Evolutionary conservation across 2,888 invertebrate genomes (phyloP).

Genomic region (Drepanosiphum platanoidis): DNA sequence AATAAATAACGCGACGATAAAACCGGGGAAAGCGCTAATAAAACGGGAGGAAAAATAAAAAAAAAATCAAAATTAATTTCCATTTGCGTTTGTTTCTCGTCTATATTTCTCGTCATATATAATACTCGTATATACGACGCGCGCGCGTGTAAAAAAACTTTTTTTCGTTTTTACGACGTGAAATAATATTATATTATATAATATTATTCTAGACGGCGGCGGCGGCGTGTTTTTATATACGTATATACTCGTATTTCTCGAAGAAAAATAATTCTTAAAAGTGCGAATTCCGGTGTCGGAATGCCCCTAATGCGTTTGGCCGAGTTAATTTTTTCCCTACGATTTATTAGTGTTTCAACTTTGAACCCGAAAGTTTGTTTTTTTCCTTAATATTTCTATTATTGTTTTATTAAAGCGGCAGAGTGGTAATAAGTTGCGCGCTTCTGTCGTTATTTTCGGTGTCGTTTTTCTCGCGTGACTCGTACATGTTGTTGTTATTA

Average conservation of each 20-base stretch:
- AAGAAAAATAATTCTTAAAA: slow-evolving; percentile 25
- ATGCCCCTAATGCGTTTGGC: slow-evolving; percentile 5
- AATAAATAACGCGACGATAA: no score
- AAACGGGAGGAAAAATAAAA: slow-evolving; percentile 4
- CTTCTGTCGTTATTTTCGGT: no score
- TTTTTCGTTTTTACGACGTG: slow-evolving; percentile 14
- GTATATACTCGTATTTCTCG: no score
- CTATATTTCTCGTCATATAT: not conserved
- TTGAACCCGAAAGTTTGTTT: not conserved
- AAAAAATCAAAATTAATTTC: slow-evolving; percentile 16
- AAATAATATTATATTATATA: not conserved
- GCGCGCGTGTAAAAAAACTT: no score
- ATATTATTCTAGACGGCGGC: slow-evolving; percentile 18
- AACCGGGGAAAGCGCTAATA: no score
- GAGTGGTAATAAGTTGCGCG: no score
- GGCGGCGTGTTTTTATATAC: no score
- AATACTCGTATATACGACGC: no score
- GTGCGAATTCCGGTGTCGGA: slow-evolving; percentile 9
- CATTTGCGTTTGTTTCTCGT: not conserved
- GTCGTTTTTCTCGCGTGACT: no score
- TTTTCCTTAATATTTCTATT: no score
- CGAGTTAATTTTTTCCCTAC: not conserved
- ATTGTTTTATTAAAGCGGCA: no score
- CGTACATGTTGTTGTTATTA: no score
- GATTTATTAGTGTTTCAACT: slow-evolving; percentile 44